These are phyloP conservation scores for Ciconia boyciana DNA, from an alignment of 2,113 vertebrate genomes.

Conservation along the genomic window DNA sequence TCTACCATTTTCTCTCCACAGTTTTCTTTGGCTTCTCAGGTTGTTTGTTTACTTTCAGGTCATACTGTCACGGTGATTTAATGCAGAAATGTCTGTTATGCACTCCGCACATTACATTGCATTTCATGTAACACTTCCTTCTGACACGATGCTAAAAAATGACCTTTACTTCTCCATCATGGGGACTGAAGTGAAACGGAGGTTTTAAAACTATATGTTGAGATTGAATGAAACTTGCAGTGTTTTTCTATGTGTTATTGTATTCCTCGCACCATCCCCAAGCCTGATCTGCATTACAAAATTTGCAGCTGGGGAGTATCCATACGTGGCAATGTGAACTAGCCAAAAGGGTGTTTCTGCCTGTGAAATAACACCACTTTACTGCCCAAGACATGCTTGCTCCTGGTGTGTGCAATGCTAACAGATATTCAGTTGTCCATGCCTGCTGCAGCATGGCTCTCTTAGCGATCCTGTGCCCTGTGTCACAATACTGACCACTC, in stretches of 20 bases:
- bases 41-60: background rate
- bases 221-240: background rate
- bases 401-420: background rate
- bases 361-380: background rate
- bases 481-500: background rate
- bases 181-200: background rate
- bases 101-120: background rate
- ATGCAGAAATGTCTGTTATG: background rate
- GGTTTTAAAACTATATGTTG: background rate
- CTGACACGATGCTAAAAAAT: background rate
- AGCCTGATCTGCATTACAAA: background rate
- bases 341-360: background rate
- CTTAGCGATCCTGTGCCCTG: fast-evolving
- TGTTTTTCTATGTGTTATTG: background rate
- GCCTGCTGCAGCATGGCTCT: background rate
- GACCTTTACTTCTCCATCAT: background rate
- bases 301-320: background rate
- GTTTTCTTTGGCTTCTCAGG: background rate
- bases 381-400: background rate
- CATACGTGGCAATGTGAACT: too few relatives aligned
- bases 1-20: background rate
- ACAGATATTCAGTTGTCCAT: too few relatives aligned
- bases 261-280: background rate
- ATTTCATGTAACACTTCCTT: background rate
- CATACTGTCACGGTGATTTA: background rate